phyloP scores from a whole-genome alignment of 1,140 invertebrate genomes.

The Vanessa atalanta region DNA sequence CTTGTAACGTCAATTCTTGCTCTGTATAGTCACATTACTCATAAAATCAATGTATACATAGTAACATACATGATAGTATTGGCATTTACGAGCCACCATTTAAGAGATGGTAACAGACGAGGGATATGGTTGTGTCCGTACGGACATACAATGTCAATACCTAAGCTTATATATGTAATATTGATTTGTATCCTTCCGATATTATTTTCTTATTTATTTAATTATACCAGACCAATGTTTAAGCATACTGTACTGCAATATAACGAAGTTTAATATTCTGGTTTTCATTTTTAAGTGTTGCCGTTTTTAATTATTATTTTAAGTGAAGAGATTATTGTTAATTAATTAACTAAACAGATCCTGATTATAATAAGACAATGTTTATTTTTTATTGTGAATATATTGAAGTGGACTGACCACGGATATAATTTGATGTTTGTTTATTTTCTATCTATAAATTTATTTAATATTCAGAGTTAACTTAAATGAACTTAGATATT shows the following conservation, averaged over 20 bases:
- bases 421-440: too few species aligned
- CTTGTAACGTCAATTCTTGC: slow-evolving; percentile 43
- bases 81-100: slow-evolving; percentile 62
- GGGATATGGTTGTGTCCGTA: slow-evolving; percentile 65
- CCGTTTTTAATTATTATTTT: too few species aligned
- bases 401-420: too few species aligned
- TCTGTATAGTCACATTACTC: slow-evolving; percentile 49
- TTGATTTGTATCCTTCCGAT: slow-evolving; percentile 47
- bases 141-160: slow-evolving; percentile 54
- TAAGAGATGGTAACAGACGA: slow-evolving; percentile 60
- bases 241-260: slow-evolving; percentile 40
- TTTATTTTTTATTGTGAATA: too few species aligned
- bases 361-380: too few species aligned
- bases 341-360: too few species aligned
- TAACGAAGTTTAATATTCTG: not conserved
- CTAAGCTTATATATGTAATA: slow-evolving; percentile 54
- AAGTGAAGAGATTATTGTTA: too few species aligned
- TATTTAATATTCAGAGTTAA: too few species aligned
- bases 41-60: slow-evolving; percentile 57
- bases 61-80: slow-evolving; percentile 58
- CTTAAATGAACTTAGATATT: too few species aligned
- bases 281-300: too few species aligned
- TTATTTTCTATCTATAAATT: too few species aligned
- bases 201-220: slow-evolving; percentile 47
- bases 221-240: slow-evolving; percentile 45